These are phyloP conservation scores for Sebastes itinus DNA, from an alignment of 2,797 vertebrate genomes.

Conservation along the genomic window DNA sequence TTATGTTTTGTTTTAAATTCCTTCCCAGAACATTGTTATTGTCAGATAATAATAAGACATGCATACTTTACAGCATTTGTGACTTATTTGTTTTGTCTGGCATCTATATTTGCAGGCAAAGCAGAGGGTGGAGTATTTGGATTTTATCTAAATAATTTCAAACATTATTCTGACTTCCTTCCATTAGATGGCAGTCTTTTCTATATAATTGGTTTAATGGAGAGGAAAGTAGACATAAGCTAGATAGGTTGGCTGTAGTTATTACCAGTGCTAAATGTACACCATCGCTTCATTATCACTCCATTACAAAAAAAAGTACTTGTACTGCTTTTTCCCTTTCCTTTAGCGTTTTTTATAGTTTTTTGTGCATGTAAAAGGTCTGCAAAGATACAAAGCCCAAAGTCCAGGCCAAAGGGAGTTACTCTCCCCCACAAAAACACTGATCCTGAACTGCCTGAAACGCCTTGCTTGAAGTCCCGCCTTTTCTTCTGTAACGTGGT, in stretches of 20 bases:
- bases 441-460: too few relatives aligned
- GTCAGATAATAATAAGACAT: not conserved
- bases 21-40: not conserved
- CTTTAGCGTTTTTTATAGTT: too few relatives aligned
- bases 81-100: not conserved
- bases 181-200: slow-evolving; percentile 40
- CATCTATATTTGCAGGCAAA: not conserved
- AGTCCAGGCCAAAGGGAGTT: too few relatives aligned
- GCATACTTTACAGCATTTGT: not conserved
- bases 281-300: not conserved
- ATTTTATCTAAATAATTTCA: not conserved
- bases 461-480: too few relatives aligned
- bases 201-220: not conserved
- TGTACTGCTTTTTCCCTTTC: too few relatives aligned
- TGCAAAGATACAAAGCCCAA: too few relatives aligned
- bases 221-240: not conserved
- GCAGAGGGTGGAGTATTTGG: not conserved
- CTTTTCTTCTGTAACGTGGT: too few relatives aligned
- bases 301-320: not conserved
- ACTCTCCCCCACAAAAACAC: too few relatives aligned
- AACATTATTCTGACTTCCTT: not conserved
- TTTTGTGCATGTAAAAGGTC: too few relatives aligned
- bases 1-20: slow-evolving; percentile 1
- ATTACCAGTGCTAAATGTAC: not conserved
- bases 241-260: not conserved